phyloP scores from a whole-genome alignment of 2,888 invertebrate genomes.

The Plutella xylostella region DNA sequence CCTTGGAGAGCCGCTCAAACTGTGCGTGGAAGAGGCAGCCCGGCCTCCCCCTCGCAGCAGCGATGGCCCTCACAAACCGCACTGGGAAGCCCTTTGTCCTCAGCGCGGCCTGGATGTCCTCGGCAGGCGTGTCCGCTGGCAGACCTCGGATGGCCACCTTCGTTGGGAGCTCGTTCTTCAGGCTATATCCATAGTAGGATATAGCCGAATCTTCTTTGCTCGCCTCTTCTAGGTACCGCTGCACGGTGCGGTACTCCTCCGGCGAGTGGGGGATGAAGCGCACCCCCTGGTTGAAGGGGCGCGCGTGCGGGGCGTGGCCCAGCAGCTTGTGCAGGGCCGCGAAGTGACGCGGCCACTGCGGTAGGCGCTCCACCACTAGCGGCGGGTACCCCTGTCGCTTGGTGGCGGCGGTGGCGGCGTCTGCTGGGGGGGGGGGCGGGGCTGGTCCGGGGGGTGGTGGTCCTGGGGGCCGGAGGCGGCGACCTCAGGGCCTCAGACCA shows the following conservation, averaged over 20 bases:
- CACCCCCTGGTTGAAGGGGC: not conserved
- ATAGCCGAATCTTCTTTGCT: not conserved
- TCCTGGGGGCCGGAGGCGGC: too few relatives aligned
- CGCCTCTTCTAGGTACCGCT: not conserved
- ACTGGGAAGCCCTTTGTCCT: not conserved
- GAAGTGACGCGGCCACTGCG: slow-evolving; percentile 1
- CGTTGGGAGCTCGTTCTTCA: not conserved
- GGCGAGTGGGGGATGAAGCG: not conserved
- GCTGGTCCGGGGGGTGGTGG: too few relatives aligned
- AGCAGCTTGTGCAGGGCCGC: not conserved
- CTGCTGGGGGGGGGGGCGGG: not conserved
- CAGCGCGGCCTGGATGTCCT: not conserved
- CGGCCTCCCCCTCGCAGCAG: slow-evolving; percentile 15
- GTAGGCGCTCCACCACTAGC: not conserved
- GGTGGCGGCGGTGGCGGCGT: not conserved
- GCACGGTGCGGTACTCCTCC: not conserved
- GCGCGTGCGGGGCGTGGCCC: slow-evolving; percentile 15
- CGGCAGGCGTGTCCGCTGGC: not conserved
- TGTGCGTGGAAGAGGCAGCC: slow-evolving; percentile 1
- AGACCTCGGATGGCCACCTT: slow-evolving; percentile 6
- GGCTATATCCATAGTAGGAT: not conserved
- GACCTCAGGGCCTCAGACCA: too few relatives aligned
- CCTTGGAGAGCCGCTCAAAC: not conserved
- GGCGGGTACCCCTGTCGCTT: not conserved
- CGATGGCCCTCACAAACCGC: not conserved